phyloP scores from a whole-genome alignment of 1,140 invertebrate genomes.

The Melipona quadrifasciata region DNA sequence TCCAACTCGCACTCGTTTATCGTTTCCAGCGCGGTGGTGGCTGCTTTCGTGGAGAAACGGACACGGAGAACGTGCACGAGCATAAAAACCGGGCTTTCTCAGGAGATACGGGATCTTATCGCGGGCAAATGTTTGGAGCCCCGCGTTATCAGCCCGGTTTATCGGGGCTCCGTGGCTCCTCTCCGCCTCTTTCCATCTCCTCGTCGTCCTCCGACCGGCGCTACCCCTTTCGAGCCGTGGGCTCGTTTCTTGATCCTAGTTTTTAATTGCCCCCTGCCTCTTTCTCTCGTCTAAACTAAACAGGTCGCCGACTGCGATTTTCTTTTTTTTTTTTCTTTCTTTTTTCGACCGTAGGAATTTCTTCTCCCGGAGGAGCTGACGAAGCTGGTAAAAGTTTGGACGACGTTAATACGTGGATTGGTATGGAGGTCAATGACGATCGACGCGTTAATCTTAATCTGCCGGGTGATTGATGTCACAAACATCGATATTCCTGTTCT shows the following conservation, averaged over 20 bases:
- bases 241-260: background rate
- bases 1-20: background rate
- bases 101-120: conserved; percentile 80
- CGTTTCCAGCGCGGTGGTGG: conserved; percentile 15
- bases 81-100: conserved; percentile 76
- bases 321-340: background rate
- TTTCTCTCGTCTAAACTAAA: background rate
- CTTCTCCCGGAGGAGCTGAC: background rate
- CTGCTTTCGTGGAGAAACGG: conserved; percentile 50
- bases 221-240: background rate
- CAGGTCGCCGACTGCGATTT: background rate
- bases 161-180: conserved; percentile 57
- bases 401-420: too few species aligned
- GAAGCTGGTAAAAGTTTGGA: too few species aligned
- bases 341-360: background rate
- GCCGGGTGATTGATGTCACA: too few species aligned
- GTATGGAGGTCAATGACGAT: too few species aligned
- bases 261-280: conserved; percentile 3
- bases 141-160: conserved; percentile 72
- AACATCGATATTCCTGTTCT: too few species aligned
- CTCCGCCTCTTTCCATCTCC: background rate
- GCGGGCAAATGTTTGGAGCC: conserved; percentile 76
- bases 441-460: too few species aligned
- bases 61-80: conserved; percentile 58
- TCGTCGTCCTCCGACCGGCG: background rate